phyloP scores from a whole-genome alignment of 2,797 vertebrate genomes.

The Simalia tracyae region DNA sequence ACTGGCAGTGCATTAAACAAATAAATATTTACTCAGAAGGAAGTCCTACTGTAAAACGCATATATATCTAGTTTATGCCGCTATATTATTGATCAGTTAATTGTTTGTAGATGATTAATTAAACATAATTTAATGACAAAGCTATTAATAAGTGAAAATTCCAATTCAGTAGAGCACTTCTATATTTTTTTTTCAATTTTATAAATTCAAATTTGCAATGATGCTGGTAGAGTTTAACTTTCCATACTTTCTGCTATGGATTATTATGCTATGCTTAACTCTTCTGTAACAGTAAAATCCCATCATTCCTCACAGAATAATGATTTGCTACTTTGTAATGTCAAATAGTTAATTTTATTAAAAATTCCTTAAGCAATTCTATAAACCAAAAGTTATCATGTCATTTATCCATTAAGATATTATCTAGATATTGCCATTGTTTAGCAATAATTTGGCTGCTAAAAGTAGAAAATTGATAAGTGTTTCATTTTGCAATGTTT shows the following conservation, averaged over 20 bases:
- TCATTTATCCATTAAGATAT: neutral
- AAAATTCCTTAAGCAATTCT: neutral
- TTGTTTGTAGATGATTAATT: neutral
- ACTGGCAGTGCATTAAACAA: neutral
- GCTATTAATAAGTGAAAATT: neutral
- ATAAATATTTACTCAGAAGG: neutral
- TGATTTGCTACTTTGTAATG: neutral
- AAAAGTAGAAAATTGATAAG: too few relatives aligned
- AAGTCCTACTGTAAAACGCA: neutral
- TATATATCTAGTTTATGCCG: neutral
- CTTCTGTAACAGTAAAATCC: neutral
- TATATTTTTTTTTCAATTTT: neutral
- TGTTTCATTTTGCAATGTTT: too few relatives aligned
- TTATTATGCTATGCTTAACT: neutral
- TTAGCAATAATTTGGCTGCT: neutral
- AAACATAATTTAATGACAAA: neutral
- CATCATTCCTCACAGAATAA: neutral
- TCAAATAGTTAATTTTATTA: neutral
- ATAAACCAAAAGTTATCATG: neutral
- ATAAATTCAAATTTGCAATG: neutral
- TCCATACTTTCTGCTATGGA: neutral
- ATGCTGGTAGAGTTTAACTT: neutral
- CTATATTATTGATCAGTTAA: neutral
- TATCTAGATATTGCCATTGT: neutral
- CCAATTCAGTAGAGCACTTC: too few relatives aligned